A percentile compares a stretch with the other conserved stretches of the same genome.
Evolutionary conservation across 2,797 vertebrate species (phyloP).

Genomic region (Apogon hyalosoma): DNA sequence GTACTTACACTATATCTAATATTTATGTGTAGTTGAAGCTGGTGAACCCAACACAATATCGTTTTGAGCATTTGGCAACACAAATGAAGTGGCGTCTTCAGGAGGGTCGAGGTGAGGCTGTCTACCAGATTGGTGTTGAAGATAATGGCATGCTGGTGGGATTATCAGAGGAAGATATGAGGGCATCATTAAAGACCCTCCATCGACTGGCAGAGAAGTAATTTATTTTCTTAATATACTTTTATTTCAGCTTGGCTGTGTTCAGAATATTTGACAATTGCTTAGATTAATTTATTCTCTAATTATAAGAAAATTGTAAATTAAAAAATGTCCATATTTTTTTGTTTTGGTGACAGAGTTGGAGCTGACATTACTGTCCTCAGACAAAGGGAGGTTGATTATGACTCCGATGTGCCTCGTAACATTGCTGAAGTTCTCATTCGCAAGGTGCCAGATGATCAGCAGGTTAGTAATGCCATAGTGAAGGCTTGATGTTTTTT

Average conservation of each 20-base stretch:
- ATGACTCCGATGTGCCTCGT: conserved; percentile 88
- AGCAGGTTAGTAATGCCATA: conserved; percentile 86
- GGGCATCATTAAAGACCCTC: conserved; percentile 93
- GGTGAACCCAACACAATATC: conserved; percentile 95
- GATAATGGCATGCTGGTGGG: conserved; percentile 97
- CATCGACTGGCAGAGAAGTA: conserved; percentile 97
- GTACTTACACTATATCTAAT: not conserved
- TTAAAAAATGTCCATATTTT: not conserved
- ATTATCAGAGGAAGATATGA: conserved; percentile 94
- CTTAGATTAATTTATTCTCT: not conserved
- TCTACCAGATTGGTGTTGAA: conserved; percentile 98
- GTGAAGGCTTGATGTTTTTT: not conserved
- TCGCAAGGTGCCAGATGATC: conserved; percentile 97
- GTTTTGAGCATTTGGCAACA: conserved; percentile 97
- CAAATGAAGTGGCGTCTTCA: conserved; percentile 99
- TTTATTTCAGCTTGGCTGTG: not conserved
- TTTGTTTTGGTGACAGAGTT: conserved; percentile 82
- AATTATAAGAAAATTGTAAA: not conserved
- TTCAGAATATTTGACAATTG: not conserved
- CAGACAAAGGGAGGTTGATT: conserved; percentile 93
- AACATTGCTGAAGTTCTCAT: conserved; percentile 96
- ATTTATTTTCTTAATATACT: not conserved
- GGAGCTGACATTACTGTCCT: conserved; percentile 96
- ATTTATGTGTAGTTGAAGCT: conserved; percentile 89
- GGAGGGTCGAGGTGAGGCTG: conserved; percentile 95